Conservation (phyloP, 2,888 invertebrate genomes). For the Zygogramma bicolorata region DNA sequence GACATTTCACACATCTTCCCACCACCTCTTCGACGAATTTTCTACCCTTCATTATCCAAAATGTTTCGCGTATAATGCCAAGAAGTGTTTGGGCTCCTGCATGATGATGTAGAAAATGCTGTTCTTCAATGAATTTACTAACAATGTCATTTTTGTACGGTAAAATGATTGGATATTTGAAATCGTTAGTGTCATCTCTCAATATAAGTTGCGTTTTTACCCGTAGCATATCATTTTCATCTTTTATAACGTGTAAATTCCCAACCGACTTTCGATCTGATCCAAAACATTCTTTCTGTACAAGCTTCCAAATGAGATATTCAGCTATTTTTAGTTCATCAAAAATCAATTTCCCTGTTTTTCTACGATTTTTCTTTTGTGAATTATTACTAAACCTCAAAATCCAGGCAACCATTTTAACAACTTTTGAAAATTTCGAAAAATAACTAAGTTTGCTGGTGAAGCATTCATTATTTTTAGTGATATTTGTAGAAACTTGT, state of each 20-base stretch:
- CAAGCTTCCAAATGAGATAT: neutral
- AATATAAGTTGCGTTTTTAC: neutral
- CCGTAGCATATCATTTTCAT: neutral
- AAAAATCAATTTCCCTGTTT: neutral
- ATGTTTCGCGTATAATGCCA: constrained; percentile 39
- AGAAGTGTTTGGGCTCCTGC: constrained; percentile 34
- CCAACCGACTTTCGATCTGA: neutral
- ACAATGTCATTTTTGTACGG: constrained; percentile 44
- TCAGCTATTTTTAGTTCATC: neutral
- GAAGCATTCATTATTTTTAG: neutral
- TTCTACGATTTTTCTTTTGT: neutral
- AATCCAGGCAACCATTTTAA: neutral
- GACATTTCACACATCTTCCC: constrained; percentile 39
- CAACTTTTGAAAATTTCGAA: no score
- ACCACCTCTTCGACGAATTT: constrained; percentile 29
- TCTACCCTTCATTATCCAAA: constrained; percentile 41
- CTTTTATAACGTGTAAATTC: neutral
- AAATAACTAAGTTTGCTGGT: no score
- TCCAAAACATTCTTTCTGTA: neutral
- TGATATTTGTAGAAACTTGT: neutral
- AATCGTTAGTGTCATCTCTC: neutral
- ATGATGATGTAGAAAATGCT: constrained; percentile 29
- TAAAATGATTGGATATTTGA: neutral
- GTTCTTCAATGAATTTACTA: constrained; percentile 33
- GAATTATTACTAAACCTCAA: neutral